These are phyloP conservation scores for Liasis olivaceus DNA, from an alignment of 2,797 vertebrate species.

Conservation along the genomic window DNA sequence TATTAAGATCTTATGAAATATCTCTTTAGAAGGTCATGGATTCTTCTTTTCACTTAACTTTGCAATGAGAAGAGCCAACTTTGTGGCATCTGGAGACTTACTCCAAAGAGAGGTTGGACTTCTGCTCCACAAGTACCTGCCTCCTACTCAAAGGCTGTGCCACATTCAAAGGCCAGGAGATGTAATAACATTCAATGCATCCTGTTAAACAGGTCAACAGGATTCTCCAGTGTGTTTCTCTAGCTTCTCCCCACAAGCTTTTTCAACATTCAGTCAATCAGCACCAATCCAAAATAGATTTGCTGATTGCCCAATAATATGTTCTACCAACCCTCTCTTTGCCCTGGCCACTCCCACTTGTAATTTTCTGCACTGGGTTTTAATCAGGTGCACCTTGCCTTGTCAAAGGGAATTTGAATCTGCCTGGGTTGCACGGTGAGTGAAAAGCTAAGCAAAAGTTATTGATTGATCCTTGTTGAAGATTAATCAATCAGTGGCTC, in stretches of 20 bases:
- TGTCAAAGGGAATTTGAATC: slow-evolving; percentile 66
- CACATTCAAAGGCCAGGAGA: slow-evolving; percentile 64
- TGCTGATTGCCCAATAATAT: slow-evolving; percentile 39
- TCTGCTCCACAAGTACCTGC: no score
- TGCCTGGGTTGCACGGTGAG: slow-evolving; percentile 41
- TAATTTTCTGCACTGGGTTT: slow-evolving; percentile 71
- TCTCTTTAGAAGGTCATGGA: no score
- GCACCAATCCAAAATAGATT: slow-evolving; percentile 57
- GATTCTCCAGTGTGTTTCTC: slow-evolving; percentile 30
- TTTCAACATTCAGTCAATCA: slow-evolving; percentile 44
- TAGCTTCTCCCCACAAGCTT: slow-evolving; percentile 21
- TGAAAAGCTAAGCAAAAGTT: slow-evolving; percentile 68
- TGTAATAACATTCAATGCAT: slow-evolving; percentile 41
- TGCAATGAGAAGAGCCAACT: no score
- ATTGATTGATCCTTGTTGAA: slow-evolving; percentile 66
- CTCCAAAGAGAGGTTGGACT: no score
- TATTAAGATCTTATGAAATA: no score
- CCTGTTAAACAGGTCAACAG: slow-evolving; percentile 43
- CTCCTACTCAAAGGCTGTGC: slow-evolving; percentile 60
- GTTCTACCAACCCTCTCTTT: background rate
- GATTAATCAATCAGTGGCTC: slow-evolving; percentile 70
- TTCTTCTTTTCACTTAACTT: no score
- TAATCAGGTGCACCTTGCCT: slow-evolving; percentile 72
- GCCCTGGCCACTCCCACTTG: slow-evolving; percentile 19
- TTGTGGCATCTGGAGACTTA: no score